Evolutionary conservation across 2,888 invertebrate species (phyloP), one percentile per base, ranked within the genome.

Genomic region (Gnatocerus cornutus): DNA sequence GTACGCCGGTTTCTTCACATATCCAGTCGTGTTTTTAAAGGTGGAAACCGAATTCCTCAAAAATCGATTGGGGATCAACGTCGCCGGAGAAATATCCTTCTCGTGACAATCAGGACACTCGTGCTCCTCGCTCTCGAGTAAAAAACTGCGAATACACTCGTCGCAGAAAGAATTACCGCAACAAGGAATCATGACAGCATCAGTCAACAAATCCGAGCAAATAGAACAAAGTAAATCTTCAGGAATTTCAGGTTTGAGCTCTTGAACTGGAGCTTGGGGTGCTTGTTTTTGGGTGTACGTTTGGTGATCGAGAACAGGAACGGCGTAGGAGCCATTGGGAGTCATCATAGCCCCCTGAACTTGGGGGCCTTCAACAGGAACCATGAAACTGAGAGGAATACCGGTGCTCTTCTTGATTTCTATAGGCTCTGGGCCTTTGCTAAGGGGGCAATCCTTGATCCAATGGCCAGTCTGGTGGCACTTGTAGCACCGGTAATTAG

Each of bases 91-190:
- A 48, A 97, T 93, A 78, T 96, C 96, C 78, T 94, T 93, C 82
- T 97, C 96, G 67, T 94, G 92, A 82, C 98, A 98, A 79, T 95
- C 93, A 0, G 98, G 98, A 84, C 98, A 98, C 82, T 96, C 95
- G 78, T 96, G 96, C 71, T 97, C 96, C 80, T 98, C 97, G 0
- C 96, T 95, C 81, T 98, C 97, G 64, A 98, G 83, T 52, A 98
- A 86, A 48, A 93, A 92, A 70, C 93, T 93, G 73, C 98, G 90
- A 68, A 98, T 94, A 94, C 99, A 99, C 85, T 99, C 98, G 85
- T 99, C 98, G 85, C 99, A 99, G 86, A 97, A 99, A 7, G 97
- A 97, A 84, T 96, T 96, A 5, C 98, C 99, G 85, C 99, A 99
- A 84, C 99, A 99, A 0, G 97, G 97, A 83, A 98, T 97, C 90